A percentile compares a stretch with the other conserved stretches of the same genome.
phyloP scores from a whole-genome alignment of 2,113 vertebrate species.

The Phalacrocorax carbo region DNA sequence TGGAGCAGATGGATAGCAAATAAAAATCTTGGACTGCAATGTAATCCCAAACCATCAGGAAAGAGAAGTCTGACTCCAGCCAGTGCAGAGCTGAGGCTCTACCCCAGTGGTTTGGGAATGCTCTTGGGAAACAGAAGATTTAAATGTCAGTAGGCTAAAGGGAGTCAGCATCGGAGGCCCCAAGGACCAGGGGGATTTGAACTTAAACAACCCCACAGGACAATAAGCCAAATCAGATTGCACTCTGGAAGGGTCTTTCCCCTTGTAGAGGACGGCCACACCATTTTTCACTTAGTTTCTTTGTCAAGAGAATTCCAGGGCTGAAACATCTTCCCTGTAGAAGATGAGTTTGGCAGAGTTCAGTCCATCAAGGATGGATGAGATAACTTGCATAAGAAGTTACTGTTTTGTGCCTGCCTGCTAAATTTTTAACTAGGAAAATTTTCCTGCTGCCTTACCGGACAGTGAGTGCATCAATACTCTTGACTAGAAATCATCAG shows the following conservation, averaged over 20 bases:
- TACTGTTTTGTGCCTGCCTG: not conserved
- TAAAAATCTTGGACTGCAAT: not conserved
- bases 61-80: not conserved
- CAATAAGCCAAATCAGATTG: not conserved
- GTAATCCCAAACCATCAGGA: not conserved
- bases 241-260: not conserved
- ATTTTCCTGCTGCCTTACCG: not conserved
- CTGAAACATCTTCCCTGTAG: not conserved
- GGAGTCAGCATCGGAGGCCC: not conserved
- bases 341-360: not conserved
- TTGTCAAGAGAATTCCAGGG: not conserved
- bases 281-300: not conserved
- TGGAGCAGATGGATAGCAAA: not conserved
- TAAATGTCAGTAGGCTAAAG: not conserved
- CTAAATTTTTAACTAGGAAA: not conserved
- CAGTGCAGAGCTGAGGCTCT: not conserved
- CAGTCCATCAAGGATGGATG: not conserved
- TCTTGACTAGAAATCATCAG: not conserved
- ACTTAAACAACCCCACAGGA: not conserved
- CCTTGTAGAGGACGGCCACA: not conserved
- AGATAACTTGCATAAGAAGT: not conserved
- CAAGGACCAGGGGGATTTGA: not conserved
- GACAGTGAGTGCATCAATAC: not conserved
- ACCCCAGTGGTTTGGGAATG: not conserved
- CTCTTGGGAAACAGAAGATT: not conserved